A percentile compares a stretch with the other conserved stretches of the same genome.
These are phyloP conservation scores for Podotricha telesiphe DNA, from an alignment of 2,888 invertebrate genomes.

Conservation along the genomic window DNA sequence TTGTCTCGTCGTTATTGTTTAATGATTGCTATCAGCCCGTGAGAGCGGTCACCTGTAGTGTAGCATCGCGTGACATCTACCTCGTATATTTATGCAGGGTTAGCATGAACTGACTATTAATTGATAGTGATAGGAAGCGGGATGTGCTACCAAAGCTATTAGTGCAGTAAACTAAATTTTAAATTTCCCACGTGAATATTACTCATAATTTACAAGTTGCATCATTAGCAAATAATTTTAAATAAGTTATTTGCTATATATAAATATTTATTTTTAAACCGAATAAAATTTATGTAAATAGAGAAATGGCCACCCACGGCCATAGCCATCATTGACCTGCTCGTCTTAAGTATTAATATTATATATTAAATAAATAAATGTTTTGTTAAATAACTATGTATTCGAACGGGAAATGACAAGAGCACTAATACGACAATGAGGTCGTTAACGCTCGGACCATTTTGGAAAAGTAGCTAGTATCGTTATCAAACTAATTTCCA, in stretches of 20 bases:
- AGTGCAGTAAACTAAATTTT: slow-evolving; percentile 25
- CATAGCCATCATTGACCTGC: too few species aligned
- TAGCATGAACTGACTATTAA: slow-evolving; percentile 51
- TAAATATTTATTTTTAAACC: too few species aligned
- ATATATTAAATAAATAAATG: neutral
- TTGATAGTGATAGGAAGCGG: slow-evolving; percentile 50
- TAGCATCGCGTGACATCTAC: slow-evolving; percentile 60
- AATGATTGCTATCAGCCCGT: slow-evolving; percentile 56
- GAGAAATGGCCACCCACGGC: too few species aligned
- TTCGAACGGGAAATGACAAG: neutral
- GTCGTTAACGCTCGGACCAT: neutral
- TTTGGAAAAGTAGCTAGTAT: slow-evolving; percentile 44
- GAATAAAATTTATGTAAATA: too few species aligned
- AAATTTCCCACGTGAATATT: slow-evolving; percentile 58
- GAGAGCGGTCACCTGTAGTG: slow-evolving; percentile 67
- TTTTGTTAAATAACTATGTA: neutral
- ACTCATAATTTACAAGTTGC: slow-evolving; percentile 26
- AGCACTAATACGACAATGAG: neutral
- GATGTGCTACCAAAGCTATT: slow-evolving; percentile 45
- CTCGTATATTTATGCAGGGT: slow-evolving; percentile 40
- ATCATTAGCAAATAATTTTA: neutral
- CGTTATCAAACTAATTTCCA: slow-evolving; percentile 49
- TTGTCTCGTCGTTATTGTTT: slow-evolving; percentile 31
- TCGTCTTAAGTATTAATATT: too few species aligned
- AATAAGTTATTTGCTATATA: too few species aligned